Percentiles rank a stretch among this genome's conserved stretches.
phyloP scores from a whole-genome alignment of 2,113 vertebrate genomes.

The Prochilodus magdalenae region DNA sequence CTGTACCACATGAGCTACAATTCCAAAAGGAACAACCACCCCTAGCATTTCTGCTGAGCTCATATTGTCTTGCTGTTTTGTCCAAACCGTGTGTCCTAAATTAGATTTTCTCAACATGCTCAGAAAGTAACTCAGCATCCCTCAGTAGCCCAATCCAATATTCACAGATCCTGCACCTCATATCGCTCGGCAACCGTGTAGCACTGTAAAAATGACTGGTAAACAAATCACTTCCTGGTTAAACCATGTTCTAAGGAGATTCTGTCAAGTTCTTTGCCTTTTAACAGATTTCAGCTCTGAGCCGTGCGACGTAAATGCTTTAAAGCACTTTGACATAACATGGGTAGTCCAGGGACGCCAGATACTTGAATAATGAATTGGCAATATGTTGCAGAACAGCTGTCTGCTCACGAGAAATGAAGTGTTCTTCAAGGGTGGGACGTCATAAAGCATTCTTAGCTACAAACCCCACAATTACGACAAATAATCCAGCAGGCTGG shows the following conservation, averaged over 20 bases:
- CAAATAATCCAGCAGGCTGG: slow-evolving; percentile 39
- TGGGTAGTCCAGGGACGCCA: slow-evolving; percentile 66
- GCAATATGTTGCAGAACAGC: slow-evolving; percentile 78
- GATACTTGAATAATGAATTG: slow-evolving; percentile 78
- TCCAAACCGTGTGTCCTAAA: neutral
- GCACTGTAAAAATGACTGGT: slow-evolving; percentile 65
- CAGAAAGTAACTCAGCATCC: neutral
- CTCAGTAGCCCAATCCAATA: slow-evolving; percentile 58
- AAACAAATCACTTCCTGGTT: slow-evolving; percentile 77
- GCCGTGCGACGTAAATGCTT: slow-evolving; percentile 75
- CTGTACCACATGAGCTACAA: too few species aligned
- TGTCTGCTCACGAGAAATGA: slow-evolving; percentile 68
- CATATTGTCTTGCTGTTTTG: too few species aligned
- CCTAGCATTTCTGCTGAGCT: too few species aligned
- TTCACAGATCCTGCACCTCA: slow-evolving; percentile 62
- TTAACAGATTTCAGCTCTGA: slow-evolving; percentile 75
- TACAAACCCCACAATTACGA: slow-evolving; percentile 53
- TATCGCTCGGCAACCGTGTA: slow-evolving; percentile 57
- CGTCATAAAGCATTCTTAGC: slow-evolving; percentile 46
- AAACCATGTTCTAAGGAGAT: slow-evolving; percentile 73
- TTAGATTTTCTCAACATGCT: neutral
- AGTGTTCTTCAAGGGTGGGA: slow-evolving; percentile 48
- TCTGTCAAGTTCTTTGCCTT: slow-evolving; percentile 77
- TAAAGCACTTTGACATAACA: slow-evolving; percentile 80
- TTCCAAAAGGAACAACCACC: too few species aligned